Percentiles rank a stretch among this genome's conserved stretches.
Evolutionary conservation across 2,888 invertebrate genomes (phyloP).

Genomic region (Sturmia bella): DNA sequence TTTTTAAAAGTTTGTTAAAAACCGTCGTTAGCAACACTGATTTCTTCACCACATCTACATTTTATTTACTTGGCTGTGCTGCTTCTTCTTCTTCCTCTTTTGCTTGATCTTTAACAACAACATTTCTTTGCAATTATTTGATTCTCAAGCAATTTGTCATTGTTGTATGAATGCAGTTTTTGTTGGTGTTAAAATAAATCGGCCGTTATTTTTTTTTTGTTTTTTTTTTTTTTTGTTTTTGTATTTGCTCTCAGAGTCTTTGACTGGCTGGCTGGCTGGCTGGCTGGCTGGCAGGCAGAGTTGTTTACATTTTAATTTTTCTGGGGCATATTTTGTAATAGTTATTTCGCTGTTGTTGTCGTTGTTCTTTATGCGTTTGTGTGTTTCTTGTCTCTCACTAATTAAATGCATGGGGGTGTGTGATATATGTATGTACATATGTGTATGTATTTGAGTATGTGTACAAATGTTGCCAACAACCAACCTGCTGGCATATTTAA

Average conservation of each 20-base stretch:
- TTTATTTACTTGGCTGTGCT: neutral
- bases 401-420: conserved; percentile 21
- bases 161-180: conserved; percentile 10
- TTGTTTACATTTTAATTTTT: conserved; percentile 63
- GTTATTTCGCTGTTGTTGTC: neutral
- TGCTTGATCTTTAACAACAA: conserved; percentile 2
- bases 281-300: conserved; percentile 7
- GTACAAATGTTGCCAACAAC: conserved; percentile 8
- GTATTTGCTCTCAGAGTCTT: conserved; percentile 6
- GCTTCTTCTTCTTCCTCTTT: too few relatives aligned
- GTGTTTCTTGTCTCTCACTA: neutral
- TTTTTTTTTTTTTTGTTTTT: neutral
- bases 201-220: neutral
- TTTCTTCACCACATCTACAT: too few relatives aligned
- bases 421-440: neutral
- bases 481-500: conserved; percentile 32
- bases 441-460: neutral
- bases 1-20: too few relatives aligned
- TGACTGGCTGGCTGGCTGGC: conserved; percentile 14
- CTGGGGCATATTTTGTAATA: conserved; percentile 57
- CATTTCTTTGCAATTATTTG: conserved; percentile 27
- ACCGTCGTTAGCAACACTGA: too few relatives aligned
- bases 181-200: neutral
- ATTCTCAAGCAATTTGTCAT: conserved; percentile 21
- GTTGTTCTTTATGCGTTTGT: conserved; percentile 24